Evolutionary conservation across 1,140 invertebrate species (phyloP).

Genomic region (Musca vetustissima): DNA sequence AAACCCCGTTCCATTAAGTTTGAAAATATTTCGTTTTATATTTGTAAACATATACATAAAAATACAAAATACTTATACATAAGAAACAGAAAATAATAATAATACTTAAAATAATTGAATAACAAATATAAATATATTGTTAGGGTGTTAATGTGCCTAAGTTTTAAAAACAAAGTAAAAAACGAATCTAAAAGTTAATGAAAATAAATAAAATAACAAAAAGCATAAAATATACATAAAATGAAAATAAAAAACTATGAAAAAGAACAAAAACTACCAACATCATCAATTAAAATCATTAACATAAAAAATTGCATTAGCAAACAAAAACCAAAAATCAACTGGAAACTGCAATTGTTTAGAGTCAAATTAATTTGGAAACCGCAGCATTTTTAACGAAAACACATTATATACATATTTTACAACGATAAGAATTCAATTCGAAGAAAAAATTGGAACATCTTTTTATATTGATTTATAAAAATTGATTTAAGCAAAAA

Average conservation of each 20-base stretch:
- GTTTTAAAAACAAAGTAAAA: slow-evolving; percentile 13
- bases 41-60: not conserved
- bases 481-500: too few species aligned
- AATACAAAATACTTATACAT: not conserved
- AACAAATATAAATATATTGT: slow-evolving; percentile 4
- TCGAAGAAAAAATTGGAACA: too few species aligned
- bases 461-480: too few species aligned
- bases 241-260: not conserved
- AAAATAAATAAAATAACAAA: not conserved
- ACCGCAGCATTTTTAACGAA: too few species aligned
- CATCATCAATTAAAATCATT: not conserved
- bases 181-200: slow-evolving; percentile 4
- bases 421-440: too few species aligned
- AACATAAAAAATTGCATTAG: not conserved
- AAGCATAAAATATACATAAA: not conserved
- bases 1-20: too few species aligned
- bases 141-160: slow-evolving; percentile 22
- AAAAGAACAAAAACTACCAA: not conserved
- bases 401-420: too few species aligned
- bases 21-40: too few species aligned
- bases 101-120: not conserved
- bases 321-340: not conserved
- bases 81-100: not conserved
- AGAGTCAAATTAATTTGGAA: too few species aligned
- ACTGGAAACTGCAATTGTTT: too few species aligned